phyloP scores from a whole-genome alignment of 2,888 invertebrate genomes.

The Cantharis nigra region DNA sequence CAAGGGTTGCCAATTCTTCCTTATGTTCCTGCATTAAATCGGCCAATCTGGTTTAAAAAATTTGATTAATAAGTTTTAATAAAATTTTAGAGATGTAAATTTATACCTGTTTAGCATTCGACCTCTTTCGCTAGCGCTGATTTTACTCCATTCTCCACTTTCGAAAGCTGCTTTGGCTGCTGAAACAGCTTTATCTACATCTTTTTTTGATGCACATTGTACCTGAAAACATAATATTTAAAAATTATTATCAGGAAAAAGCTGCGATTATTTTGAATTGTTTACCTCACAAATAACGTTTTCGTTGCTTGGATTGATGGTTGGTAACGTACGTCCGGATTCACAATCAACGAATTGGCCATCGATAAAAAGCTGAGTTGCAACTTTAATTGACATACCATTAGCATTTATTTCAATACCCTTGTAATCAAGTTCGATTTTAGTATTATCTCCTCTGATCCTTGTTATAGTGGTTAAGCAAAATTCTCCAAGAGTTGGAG shows the following conservation, averaged over 20 bases:
- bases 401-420: constrained; percentile 79
- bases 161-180: constrained; percentile 89
- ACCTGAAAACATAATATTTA: constrained; percentile 51
- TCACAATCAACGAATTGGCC: constrained; percentile 86
- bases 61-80: neutral
- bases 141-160: constrained; percentile 82
- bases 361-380: constrained; percentile 89
- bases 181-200: constrained; percentile 86
- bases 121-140: neutral
- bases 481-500: constrained; percentile 86
- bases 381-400: constrained; percentile 82
- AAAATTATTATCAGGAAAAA: constrained; percentile 16
- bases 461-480: constrained; percentile 68
- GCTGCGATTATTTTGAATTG: neutral
- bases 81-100: neutral
- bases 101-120: constrained; percentile 73
- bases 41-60: constrained; percentile 72
- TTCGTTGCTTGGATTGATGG: constrained; percentile 88
- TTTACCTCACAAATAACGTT: constrained; percentile 72
- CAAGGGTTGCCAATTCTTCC: constrained; percentile 93
- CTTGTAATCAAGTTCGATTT: constrained; percentile 68
- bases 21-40: constrained; percentile 94
- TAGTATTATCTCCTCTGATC: constrained; percentile 64
- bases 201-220: constrained; percentile 71
- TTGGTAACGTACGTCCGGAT: constrained; percentile 63